Evolutionary conservation across 23 tunicate genomes (phyloP), one percentile per base, ranked within the genome.

Genomic region (Ciona savignyi): DNA sequence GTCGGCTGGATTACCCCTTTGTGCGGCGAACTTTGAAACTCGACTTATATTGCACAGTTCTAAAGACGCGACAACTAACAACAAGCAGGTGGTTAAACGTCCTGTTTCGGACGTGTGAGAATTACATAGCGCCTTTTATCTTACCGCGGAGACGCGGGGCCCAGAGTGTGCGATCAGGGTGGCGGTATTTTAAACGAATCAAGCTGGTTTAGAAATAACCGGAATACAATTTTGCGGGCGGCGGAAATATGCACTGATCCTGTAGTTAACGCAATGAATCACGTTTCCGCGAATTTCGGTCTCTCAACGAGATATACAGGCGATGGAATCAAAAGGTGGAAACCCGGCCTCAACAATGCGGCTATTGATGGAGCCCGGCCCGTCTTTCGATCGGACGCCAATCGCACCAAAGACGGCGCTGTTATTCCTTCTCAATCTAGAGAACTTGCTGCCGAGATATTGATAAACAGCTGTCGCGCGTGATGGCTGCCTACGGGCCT

Each of bases 401-500:
- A 42, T 42, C 56, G 56, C 56, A 42, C 56, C 56, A 42, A 42
- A 42, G 56, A 15, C 56, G 56, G 56, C 56, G 9, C 56, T 42
- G 56, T 42, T 9, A 6, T 42, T 6, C 15, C 56, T 42, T 9
- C 56, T 15, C 56, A 15, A 42, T 6, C 56, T 9, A 42, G 56
- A 6, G 56, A 42, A 42, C 56, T 9, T 6, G 15, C 56, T 42
- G 56, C 56, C 56, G 56, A 42, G 56, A 15, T 42, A 42, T 42
- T 42, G 56, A 42, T 42, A 42, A 42, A 42, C 56, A 42, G 56
- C 56, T 42, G 56, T 42, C 56, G 56, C 56, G n/a, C 56, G 9
- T 42, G 56, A 42, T 42, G 56, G 56, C 56, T 42, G 56, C 56
- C 56, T 42, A 42, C 56, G 56, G 56, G 56, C 56, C 56, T 42